phyloP scores from a whole-genome alignment of 2,113 vertebrate species.

The Pluvianellus socialis region DNA sequence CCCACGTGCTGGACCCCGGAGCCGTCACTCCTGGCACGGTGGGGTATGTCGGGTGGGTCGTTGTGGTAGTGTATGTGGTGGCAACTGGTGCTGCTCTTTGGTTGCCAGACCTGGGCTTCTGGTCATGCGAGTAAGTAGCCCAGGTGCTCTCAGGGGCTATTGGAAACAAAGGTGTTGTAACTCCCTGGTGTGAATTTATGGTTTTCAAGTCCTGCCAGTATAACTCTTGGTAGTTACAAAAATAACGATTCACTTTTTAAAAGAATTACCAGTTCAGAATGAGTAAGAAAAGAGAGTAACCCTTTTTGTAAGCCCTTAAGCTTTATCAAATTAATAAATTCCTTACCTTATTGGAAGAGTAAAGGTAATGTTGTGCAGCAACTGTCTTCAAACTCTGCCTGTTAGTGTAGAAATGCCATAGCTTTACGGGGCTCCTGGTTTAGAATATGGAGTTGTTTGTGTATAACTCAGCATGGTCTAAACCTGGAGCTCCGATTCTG shows the following conservation, averaged over 20 bases:
- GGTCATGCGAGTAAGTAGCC: not conserved
- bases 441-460: not conserved
- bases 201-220: not conserved
- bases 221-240: not conserved
- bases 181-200: not conserved
- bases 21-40: not conserved
- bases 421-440: not conserved
- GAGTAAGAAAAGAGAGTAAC: not conserved
- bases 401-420: not conserved
- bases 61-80: not conserved
- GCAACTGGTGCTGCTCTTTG: not conserved
- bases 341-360: not conserved
- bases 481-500: not conserved
- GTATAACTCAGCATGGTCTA: not conserved
- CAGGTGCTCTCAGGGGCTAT: not conserved
- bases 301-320: not conserved
- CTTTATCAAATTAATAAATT: not conserved
- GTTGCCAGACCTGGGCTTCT: not conserved
- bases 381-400: not conserved
- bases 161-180: not conserved
- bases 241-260: not conserved
- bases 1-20: not conserved
- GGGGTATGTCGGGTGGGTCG: not conserved
- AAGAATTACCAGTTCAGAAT: not conserved
- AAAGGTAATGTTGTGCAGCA: not conserved